phyloP scores from a whole-genome alignment of 2,888 invertebrate genomes.

The Drosophila cognata region DNA sequence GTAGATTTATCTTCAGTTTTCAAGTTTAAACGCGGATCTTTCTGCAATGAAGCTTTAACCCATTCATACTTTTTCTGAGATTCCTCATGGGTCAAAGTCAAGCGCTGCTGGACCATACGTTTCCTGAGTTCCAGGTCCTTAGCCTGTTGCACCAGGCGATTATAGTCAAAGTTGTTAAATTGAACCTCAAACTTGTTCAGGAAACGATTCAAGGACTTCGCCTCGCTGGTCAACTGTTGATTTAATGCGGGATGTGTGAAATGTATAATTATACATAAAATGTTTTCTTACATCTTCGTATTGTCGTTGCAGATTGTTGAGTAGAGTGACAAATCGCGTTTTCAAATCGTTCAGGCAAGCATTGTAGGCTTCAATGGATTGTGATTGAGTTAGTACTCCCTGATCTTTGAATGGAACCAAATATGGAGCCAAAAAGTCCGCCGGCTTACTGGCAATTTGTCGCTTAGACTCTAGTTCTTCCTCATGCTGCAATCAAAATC shows the following conservation, averaged over 20 bases:
- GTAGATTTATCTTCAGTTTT: constrained; percentile 36
- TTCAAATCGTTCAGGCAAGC: constrained; percentile 89
- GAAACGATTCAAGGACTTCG: constrained; percentile 81
- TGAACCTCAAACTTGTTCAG: constrained; percentile 83
- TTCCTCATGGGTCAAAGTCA: constrained; percentile 83
- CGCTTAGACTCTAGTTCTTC: constrained; percentile 83
- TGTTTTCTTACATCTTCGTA: constrained; percentile 87
- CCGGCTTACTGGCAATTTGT: constrained; percentile 86
- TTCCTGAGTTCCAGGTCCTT: constrained; percentile 83
- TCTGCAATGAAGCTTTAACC: constrained; percentile 79
- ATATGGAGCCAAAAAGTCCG: constrained; percentile 88
- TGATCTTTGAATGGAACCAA: constrained; percentile 85
- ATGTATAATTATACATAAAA: neutral
- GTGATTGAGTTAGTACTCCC: constrained; percentile 64
- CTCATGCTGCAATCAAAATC: constrained; percentile 64
- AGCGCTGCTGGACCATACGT: constrained; percentile 84
- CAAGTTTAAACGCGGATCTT: constrained; percentile 80
- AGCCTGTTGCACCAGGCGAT: constrained; percentile 80
- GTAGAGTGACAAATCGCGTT: constrained; percentile 87
- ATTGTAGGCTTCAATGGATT: constrained; percentile 79
- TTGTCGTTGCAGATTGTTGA: constrained; percentile 88
- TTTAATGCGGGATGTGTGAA: neutral
- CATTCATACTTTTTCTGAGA: constrained; percentile 83
- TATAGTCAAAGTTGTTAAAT: constrained; percentile 83
- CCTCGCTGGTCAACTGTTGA: constrained; percentile 80